Evolutionary conservation across 2,888 invertebrate genomes (phyloP).

Genomic region (Mamestra brassicae): DNA sequence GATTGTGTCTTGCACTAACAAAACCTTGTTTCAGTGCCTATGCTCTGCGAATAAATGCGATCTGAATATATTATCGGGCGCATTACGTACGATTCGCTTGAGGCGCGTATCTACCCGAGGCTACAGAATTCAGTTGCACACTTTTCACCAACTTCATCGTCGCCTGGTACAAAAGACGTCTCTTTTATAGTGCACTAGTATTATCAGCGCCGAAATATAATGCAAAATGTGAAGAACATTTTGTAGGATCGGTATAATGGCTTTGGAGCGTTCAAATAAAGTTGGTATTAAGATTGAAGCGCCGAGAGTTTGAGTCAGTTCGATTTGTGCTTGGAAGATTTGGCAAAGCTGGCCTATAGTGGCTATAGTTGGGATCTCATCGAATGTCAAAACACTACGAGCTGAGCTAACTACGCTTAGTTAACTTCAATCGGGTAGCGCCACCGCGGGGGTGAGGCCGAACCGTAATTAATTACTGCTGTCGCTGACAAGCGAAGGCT

Average conservation of each 20-base stretch:
- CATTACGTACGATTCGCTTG: constrained; percentile 88
- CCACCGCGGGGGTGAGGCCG: constrained; percentile 72
- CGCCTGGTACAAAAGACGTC: constrained; percentile 77
- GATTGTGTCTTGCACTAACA: constrained; percentile 82
- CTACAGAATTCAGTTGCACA: constrained; percentile 83
- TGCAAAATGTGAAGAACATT: constrained; percentile 66
- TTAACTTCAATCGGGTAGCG: constrained; percentile 82
- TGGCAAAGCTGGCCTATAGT: constrained; percentile 44
- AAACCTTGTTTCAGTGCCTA: constrained; percentile 87
- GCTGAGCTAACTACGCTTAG: constrained; percentile 81
- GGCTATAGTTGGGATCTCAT: constrained; percentile 54
- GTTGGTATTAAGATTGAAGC: constrained; percentile 54
- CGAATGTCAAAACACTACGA: constrained; percentile 81
- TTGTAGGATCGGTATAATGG: constrained; percentile 60
- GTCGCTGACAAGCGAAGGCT: constrained; percentile 85
- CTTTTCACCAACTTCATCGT: constrained; percentile 79
- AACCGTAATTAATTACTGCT: constrained; percentile 88
- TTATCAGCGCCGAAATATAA: constrained; percentile 69
- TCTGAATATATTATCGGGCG: constrained; percentile 89
- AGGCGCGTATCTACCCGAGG: constrained; percentile 82
- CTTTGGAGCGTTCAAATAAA: constrained; percentile 56
- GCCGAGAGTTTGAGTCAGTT: constrained; percentile 34
- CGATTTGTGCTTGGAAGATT: constrained; percentile 48
- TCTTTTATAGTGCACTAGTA: constrained; percentile 69
- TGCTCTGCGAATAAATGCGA: constrained; percentile 86